Percentiles rank a stretch among this genome's conserved stretches.
Evolutionary conservation across 2,888 invertebrate species (phyloP).

Genomic region (Autographa gamma): DNA sequence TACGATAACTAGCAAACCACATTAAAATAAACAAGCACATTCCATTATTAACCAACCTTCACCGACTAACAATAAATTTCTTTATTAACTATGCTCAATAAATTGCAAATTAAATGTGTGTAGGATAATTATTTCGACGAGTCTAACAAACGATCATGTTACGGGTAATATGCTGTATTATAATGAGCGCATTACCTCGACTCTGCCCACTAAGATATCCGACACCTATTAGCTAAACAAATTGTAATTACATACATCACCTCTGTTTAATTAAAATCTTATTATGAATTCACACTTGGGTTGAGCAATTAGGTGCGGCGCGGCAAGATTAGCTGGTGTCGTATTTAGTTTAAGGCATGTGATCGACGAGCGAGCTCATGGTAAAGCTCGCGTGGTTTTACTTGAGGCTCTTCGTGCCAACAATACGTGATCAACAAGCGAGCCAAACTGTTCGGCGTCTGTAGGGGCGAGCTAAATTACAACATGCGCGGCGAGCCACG

Average conservation of each 20-base stretch:
- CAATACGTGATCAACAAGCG: too few species aligned
- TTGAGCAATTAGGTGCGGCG: slow-evolving; percentile 60
- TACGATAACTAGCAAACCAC: slow-evolving; percentile 3
- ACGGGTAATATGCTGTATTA: slow-evolving; percentile 53
- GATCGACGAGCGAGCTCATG: too few species aligned
- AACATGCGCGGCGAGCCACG: too few species aligned
- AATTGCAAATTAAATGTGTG: slow-evolving; percentile 47
- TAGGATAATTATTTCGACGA: slow-evolving; percentile 43
- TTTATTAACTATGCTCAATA: slow-evolving; percentile 30
- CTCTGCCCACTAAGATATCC: slow-evolving; percentile 68
- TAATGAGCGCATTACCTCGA: slow-evolving; percentile 65
- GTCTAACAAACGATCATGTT: slow-evolving; percentile 16
- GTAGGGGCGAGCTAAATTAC: too few species aligned
- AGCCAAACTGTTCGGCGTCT: too few species aligned
- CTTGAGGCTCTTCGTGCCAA: too few species aligned
- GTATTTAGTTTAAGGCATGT: neutral
- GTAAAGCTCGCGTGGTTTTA: too few species aligned
- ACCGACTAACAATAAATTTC: slow-evolving; percentile 31
- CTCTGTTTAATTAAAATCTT: slow-evolving; percentile 70
- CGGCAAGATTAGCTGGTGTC: slow-evolving; percentile 33
- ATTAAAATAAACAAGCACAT: slow-evolving; percentile 15
- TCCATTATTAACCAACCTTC: slow-evolving; percentile 21
- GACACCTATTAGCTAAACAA: slow-evolving; percentile 71
- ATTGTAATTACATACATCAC: slow-evolving; percentile 74
- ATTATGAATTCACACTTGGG: slow-evolving; percentile 68